Conservation (phyloP, 2,797 vertebrate species). For the Potorous gilbertii region DNA sequence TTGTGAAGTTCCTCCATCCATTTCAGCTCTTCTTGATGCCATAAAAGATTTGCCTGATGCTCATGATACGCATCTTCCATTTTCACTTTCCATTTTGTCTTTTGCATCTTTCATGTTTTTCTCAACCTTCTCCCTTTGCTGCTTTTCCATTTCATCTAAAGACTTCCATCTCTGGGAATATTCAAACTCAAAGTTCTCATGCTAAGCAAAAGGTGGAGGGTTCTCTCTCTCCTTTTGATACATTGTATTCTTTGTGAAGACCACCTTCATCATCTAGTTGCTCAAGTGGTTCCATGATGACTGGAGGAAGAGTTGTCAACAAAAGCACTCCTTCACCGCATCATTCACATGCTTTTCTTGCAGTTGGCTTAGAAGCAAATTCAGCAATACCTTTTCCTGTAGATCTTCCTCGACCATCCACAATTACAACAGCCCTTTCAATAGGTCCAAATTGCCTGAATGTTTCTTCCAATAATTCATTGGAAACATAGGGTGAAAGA, state of each 20-base stretch:
- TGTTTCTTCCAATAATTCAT: constrained; percentile 97
- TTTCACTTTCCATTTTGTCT: too few relatives aligned
- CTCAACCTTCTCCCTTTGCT: too few relatives aligned
- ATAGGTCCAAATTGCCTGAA: constrained; percentile 98
- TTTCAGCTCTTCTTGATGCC: too few relatives aligned
- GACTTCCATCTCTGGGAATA: constrained; percentile 99
- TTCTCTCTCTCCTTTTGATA: constrained; percentile 98
- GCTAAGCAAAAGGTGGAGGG: constrained; percentile 96
- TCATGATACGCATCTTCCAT: too few relatives aligned
- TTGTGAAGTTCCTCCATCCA: too few relatives aligned
- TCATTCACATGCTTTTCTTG: constrained; percentile 95
- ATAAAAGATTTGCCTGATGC: too few relatives aligned
- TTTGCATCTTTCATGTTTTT: too few relatives aligned
- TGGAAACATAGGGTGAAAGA: constrained; percentile 96
- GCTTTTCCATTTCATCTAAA: constrained; percentile 97
- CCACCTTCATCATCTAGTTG: constrained; percentile 98
- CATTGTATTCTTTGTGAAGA: constrained; percentile 96
- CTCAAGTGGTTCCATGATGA: constrained; percentile 96
- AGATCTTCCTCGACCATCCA: constrained; percentile 96
- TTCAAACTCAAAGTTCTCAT: constrained; percentile 96
- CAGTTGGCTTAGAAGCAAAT: constrained; percentile 96
- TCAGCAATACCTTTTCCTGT: constrained; percentile 97
- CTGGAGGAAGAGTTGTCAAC: constrained; percentile 95
- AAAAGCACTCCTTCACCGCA: constrained; percentile 97
- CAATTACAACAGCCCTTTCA: constrained; percentile 96